Percentiles rank a stretch among this genome's conserved stretches.
phyloP scores from a whole-genome alignment of 1,140 invertebrate genomes.

The Lethrus apterus region DNA sequence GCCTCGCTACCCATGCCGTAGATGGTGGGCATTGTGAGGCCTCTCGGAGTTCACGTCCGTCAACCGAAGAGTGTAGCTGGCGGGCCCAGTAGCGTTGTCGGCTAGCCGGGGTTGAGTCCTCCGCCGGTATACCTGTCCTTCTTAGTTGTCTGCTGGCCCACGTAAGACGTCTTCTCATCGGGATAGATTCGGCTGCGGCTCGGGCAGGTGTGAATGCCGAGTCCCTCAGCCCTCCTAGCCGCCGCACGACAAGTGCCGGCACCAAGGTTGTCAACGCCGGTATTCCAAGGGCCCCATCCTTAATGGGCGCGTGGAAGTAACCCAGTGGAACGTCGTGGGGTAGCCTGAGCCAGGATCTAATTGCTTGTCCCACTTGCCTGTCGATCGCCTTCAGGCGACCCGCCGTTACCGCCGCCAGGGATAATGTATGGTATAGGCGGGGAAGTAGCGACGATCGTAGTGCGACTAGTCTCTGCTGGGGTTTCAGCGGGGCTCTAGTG shows the following conservation, averaged over 20 bases:
- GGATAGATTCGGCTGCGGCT: neutral
- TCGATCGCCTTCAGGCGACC: neutral
- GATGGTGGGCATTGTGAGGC: slow-evolving; percentile 17
- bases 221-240: slow-evolving; percentile 2
- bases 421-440: neutral
- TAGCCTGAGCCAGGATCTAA: too few species aligned
- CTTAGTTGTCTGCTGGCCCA: neutral
- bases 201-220: neutral
- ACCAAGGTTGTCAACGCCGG: slow-evolving; percentile 28
- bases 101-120: neutral
- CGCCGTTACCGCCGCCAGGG: neutral
- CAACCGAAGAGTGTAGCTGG: slow-evolving; percentile 18
- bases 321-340: neutral
- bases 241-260: slow-evolving; percentile 15
- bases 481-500: too few species aligned
- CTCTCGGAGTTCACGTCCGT: slow-evolving; percentile 27
- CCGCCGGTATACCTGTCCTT: neutral
- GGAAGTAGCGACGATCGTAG: too few species aligned
- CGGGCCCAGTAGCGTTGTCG: slow-evolving; percentile 21
- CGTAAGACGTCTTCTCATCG: neutral
- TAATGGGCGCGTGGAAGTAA: slow-evolving; percentile 21
- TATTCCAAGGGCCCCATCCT: too few species aligned
- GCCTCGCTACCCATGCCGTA: slow-evolving; percentile 15
- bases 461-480: too few species aligned
- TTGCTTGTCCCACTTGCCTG: neutral